Percentiles rank a stretch among this genome's conserved stretches.
Evolutionary conservation across 2,113 vertebrate genomes (phyloP).

Genomic region (Copsychus sechellarum): DNA sequence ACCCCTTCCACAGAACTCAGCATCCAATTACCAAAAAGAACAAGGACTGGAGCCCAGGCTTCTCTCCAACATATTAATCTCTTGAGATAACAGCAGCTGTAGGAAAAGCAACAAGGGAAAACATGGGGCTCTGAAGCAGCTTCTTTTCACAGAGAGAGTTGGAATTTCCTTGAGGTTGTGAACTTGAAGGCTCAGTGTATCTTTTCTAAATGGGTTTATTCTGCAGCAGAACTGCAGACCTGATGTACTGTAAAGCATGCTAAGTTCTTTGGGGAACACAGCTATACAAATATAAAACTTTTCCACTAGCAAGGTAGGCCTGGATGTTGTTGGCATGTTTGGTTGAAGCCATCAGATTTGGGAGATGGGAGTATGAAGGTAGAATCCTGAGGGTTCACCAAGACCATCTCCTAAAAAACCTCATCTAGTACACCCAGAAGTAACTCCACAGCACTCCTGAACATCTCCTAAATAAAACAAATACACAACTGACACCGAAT

Average conservation of each 20-base stretch:
- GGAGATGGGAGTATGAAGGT: fast-evolving
- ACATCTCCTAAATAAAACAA: not conserved
- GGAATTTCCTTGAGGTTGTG: not conserved
- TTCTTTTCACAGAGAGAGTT: not conserved
- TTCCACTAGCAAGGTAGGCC: not conserved
- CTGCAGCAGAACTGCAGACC: not conserved
- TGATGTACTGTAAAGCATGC: not conserved
- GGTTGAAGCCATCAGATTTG: not conserved
- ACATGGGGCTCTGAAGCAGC: not conserved
- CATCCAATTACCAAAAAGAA: not conserved
- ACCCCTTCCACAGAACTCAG: not conserved
- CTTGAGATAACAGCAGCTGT: not conserved
- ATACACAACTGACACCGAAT: not conserved
- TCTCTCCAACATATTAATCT: not conserved
- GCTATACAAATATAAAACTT: not conserved
- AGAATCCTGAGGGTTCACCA: not conserved
- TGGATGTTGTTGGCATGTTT: not conserved
- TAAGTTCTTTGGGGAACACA: not conserved
- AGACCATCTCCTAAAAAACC: not conserved
- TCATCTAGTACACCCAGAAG: not conserved
- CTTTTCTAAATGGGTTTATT: not conserved
- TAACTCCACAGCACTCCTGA: not conserved
- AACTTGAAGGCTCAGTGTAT: not conserved
- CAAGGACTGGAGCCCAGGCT: not conserved
- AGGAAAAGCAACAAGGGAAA: not conserved